Evolutionary conservation across 2,888 invertebrate species (phyloP).

Genomic region (Dasysyrphus albostriatus): DNA sequence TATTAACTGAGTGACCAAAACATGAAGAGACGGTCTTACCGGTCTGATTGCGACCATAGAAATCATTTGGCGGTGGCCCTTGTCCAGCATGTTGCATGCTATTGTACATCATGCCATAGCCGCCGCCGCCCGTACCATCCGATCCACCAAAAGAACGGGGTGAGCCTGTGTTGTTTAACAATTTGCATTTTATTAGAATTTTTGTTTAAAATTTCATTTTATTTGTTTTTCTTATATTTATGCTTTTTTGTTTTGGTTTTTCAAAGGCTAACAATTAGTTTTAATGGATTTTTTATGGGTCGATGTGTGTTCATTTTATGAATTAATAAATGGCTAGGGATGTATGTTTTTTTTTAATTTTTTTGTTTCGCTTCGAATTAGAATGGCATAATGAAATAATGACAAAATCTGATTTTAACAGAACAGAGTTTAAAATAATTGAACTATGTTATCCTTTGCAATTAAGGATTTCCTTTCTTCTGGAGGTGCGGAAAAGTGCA

Average conservation of each 20-base stretch:
- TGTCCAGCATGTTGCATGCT: constrained; percentile 80
- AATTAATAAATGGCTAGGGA: constrained; percentile 31
- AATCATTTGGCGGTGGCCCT: constrained; percentile 82
- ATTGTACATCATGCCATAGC: constrained; percentile 80
- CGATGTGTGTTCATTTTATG: constrained; percentile 37
- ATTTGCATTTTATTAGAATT: constrained; percentile 73
- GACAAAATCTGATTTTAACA: constrained; percentile 1
- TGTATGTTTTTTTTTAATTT: not conserved
- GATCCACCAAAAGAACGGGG: constrained; percentile 83
- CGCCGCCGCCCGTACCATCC: constrained; percentile 81
- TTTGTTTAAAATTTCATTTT: too few species aligned
- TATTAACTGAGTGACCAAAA: constrained; percentile 63
- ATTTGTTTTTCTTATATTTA: too few species aligned
- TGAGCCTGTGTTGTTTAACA: constrained; percentile 83
- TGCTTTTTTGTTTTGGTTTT: constrained; percentile 28
- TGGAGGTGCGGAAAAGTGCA: too few species aligned
- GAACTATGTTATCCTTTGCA: too few species aligned
- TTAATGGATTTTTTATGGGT: constrained; percentile 43
- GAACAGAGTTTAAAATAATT: constrained; percentile 44
- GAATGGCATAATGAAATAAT: constrained; percentile 8
- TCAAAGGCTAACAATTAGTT: constrained; percentile 22
- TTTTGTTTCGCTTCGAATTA: constrained; percentile 42
- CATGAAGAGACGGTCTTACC: constrained; percentile 81
- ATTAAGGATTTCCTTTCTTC: too few species aligned
- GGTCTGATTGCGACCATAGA: constrained; percentile 83